Percentiles rank a stretch among this genome's conserved stretches.
Evolutionary conservation across 2,888 invertebrate genomes (phyloP).

Genomic region (Trypoxylon attenuatum): DNA sequence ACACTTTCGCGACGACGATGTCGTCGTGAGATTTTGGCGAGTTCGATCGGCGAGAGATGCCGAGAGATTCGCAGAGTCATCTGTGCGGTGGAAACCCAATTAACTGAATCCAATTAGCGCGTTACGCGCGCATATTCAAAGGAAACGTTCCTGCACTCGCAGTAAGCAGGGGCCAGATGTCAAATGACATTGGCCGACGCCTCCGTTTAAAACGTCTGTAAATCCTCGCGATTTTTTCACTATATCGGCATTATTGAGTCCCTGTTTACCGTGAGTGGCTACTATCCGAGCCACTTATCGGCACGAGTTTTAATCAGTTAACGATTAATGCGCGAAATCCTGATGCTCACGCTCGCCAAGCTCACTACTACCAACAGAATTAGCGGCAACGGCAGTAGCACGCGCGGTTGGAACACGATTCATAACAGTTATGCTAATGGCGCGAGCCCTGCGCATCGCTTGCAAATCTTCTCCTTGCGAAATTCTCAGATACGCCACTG

Average conservation of each 20-base stretch:
- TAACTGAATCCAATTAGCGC: constrained; percentile 48
- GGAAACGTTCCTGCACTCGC: background rate
- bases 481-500: constrained; percentile 28
- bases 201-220: constrained; percentile 3
- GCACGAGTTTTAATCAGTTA: constrained; percentile 22
- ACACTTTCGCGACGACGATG: constrained; percentile 5
- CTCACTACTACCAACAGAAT: constrained; percentile 7
- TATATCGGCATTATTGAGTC: background rate
- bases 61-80: constrained; percentile 22
- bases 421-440: constrained; percentile 38
- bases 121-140: constrained; percentile 8
- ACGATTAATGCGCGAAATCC: constrained; percentile 48
- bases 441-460: constrained; percentile 28
- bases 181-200: constrained; percentile 6
- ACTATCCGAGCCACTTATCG: constrained; percentile 13
- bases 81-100: constrained; percentile 29
- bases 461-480: constrained; percentile 25
- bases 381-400: background rate
- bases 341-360: constrained; percentile 24
- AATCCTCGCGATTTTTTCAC: constrained; percentile 16
- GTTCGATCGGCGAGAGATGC: constrained; percentile 21
- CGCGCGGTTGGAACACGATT: constrained; percentile 24
- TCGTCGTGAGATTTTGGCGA: constrained; percentile 15
- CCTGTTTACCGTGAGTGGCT: too few species aligned
- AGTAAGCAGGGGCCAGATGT: background rate